These are phyloP conservation scores for Sporophila hypoxantha DNA, from an alignment of 2,113 vertebrate genomes.

Conservation along the genomic window DNA sequence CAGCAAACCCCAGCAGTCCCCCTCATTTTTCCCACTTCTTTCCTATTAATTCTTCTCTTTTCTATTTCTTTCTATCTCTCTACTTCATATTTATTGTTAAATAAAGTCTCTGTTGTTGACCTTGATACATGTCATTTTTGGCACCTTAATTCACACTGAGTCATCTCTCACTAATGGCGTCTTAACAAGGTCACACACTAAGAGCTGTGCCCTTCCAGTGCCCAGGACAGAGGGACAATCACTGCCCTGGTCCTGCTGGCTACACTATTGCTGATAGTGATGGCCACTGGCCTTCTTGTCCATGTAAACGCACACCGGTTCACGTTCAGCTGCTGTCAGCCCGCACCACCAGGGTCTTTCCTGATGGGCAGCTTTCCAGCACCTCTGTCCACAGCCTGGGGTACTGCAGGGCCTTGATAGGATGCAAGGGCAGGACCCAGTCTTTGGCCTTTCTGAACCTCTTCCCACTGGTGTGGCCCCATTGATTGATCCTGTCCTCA, in stretches of 20 bases:
- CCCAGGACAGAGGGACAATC: no score
- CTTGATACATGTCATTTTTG: background rate
- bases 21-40: rapidly evolving
- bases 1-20: no score
- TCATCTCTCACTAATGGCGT: no score
- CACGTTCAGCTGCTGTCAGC: no score
- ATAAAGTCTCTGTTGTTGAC: background rate
- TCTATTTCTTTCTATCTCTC: background rate
- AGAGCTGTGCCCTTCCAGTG: no score
- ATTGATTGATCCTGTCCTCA: background rate
- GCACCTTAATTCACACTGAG: no score
- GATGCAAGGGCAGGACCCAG: rapidly evolving
- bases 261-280: background rate
- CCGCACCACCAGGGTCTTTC: no score
- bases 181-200: no score
- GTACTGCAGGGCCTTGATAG: no score
- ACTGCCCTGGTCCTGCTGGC: background rate
- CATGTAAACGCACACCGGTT: no score
- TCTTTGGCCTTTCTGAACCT: background rate
- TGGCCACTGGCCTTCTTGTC: background rate
- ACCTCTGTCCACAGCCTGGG: no score
- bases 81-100: background rate
- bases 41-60: background rate
- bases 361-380: no score
- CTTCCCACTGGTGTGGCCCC: rapidly evolving